Evolutionary conservation across 2,888 invertebrate species (phyloP), one percentile per base, ranked within the genome.

Genomic region (Scaptomyza parva): DNA sequence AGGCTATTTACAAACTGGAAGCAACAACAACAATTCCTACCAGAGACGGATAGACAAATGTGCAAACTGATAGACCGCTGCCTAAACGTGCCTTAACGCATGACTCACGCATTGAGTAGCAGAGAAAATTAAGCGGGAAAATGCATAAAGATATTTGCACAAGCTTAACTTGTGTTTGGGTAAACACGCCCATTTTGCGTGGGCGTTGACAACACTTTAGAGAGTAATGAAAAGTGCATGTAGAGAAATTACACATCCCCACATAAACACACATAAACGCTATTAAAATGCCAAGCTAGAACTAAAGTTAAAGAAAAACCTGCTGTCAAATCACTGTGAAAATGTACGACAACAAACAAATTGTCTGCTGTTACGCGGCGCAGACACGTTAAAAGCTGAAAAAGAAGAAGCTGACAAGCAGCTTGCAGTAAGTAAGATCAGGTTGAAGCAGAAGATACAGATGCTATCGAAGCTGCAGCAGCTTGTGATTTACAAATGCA

Each of bases 301-400:
- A 45, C 26, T 12, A 7, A 11, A 30, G n/a, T 43, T 28, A 6
- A 14, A 28, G 26, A 18, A 30, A 28, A 50, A 63, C 30, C 51
- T 28, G 66, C 60, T 70, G 76, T 70, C 60, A 67, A 61, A 74
- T 65, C 81, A 54, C 63, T 58, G 61, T 73, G 57, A 60, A 64
- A 73, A 58, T 59, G 70, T 77, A 70, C 76, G 78, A 71, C 68
- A 60, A 35, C 35, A 78, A 84, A 86, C 85, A 86, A 82, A 82
- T 86, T 82, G 87, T 70, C 58, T 17, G 67, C 64, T 64, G 70
- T 72, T 85, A 80, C 78, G 84, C 85, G 70, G 63, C 35, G 43
- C 73, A 52, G 62, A 67, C 74, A 79, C 61, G 62, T 65, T 64
- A 53, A 72, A 44, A 65, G 64, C 60, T 41, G 40, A 58, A 68